Conservation (phyloP, 30 jellyfish, hydroid and myxozoan species). For the Aurelia aurita region DNA sequence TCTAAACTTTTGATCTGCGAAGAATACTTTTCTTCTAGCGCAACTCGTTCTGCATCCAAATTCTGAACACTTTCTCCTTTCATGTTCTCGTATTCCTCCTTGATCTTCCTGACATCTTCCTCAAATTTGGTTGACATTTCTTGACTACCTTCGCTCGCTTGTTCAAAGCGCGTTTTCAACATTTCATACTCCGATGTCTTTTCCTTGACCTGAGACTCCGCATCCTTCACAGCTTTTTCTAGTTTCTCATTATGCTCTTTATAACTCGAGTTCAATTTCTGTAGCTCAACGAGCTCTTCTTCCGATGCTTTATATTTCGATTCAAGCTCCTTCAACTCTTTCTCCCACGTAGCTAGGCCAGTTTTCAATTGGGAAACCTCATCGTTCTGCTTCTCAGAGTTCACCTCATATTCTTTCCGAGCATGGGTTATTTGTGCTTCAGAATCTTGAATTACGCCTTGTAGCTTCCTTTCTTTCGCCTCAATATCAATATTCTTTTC, state of each 20-base stretch:
- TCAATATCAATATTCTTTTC: slow-evolving; percentile 41
- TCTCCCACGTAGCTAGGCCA: slow-evolving; percentile 67
- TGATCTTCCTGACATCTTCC: slow-evolving; percentile 13
- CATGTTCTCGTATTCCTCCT: slow-evolving; percentile 16
- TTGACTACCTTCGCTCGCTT: slow-evolving; percentile 17
- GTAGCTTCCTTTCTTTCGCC: slow-evolving; percentile 48
- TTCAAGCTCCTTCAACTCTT: slow-evolving; percentile 58
- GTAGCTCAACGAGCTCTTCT: slow-evolving; percentile 51
- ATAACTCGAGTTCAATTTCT: slow-evolving; percentile 49
- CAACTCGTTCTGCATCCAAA: neutral
- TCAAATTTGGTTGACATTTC: slow-evolving; percentile 16
- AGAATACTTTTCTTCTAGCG: neutral
- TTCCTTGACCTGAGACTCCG: slow-evolving; percentile 29
- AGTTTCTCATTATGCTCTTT: slow-evolving; percentile 48
- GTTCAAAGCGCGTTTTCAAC: slow-evolving; percentile 25
- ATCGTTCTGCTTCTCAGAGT: slow-evolving; percentile 33
- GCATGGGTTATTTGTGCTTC: slow-evolving; percentile 33
- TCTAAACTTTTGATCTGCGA: slow-evolving; percentile 16
- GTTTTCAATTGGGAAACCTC: slow-evolving; percentile 58
- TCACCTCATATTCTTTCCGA: slow-evolving; percentile 23
- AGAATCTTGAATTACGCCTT: slow-evolving; percentile 40
- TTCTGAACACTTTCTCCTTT: neutral
- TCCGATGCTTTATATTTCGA: slow-evolving; percentile 50
- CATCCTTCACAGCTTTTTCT: slow-evolving; percentile 40
- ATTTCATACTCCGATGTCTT: slow-evolving; percentile 2